Evolutionary conservation across 92 coral and sea anemone species (phyloP).

Genomic region (Zoanthus sansibaricus): DNA sequence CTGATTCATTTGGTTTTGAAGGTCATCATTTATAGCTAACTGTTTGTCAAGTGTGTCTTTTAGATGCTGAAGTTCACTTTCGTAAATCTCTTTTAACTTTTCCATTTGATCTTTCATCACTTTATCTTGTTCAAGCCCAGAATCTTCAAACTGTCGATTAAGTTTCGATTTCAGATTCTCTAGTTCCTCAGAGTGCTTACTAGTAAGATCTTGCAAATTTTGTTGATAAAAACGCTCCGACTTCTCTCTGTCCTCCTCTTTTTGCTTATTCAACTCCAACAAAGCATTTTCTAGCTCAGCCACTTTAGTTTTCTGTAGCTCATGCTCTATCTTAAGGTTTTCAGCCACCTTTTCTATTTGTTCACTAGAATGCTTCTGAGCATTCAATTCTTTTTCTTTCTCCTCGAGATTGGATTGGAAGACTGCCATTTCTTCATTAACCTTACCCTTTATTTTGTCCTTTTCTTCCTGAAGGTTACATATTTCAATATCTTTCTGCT

Average conservation of each 20-base stretch:
- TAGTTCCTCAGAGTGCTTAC: conserved; percentile 71
- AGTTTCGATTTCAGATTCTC: conserved; percentile 67
- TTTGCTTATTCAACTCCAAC: conserved; percentile 58
- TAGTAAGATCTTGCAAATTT: conserved; percentile 65
- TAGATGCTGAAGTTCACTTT: conserved; percentile 75
- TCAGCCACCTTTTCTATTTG: conserved; percentile 62
- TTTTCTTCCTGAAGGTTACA: conserved; percentile 47
- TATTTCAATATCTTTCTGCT: conserved; percentile 75
- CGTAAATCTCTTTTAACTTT: conserved; percentile 75
- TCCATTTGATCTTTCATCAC: conserved; percentile 75
- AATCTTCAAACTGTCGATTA: conserved; percentile 70
- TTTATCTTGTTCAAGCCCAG: conserved; percentile 68
- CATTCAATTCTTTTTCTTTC: conserved; percentile 69
- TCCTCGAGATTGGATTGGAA: conserved; percentile 71
- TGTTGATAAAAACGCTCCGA: conserved; percentile 71
- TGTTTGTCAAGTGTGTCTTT: conserved; percentile 78
- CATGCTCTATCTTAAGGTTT: conserved; percentile 53
- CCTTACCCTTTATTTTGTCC: conserved; percentile 13
- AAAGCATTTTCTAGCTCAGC: conserved; percentile 66
- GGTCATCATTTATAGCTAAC: conserved; percentile 59
- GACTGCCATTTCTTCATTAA: conserved; percentile 72
- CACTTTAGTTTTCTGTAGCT: conserved; percentile 64
- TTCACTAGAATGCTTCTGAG: conserved; percentile 57
- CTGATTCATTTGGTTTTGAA: conserved; percentile 33
- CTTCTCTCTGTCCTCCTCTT: conserved; percentile 72